phyloP scores from a whole-genome alignment of 1,140 invertebrate species.

The Aphelenchoides besseyi region DNA sequence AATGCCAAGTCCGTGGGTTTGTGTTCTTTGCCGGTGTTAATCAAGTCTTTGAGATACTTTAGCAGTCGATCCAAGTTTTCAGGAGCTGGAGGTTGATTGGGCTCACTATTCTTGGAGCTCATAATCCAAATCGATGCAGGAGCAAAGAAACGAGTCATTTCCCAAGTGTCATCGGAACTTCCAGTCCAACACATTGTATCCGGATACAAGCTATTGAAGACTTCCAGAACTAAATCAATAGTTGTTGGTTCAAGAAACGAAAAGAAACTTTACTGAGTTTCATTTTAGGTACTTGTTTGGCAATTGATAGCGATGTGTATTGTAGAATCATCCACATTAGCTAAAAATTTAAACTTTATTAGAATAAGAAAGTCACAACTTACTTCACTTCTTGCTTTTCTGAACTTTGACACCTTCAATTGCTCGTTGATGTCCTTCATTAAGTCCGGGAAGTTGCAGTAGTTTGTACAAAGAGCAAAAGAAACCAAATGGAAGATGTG shows the following conservation, averaged over 20 bases:
- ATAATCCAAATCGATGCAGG: slow-evolving; percentile 51
- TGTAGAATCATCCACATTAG: slow-evolving; percentile 49
- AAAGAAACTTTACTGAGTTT: not conserved
- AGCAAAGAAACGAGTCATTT: slow-evolving; percentile 47
- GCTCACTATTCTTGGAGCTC: slow-evolving; percentile 3
- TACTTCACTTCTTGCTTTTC: slow-evolving; percentile 14
- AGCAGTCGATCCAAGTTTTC: slow-evolving; percentile 36
- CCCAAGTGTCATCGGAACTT: slow-evolving; percentile 17
- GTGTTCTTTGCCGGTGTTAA: slow-evolving; percentile 13
- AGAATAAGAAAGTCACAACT: slow-evolving; percentile 26
- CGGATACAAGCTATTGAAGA: slow-evolving; percentile 45
- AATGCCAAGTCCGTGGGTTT: slow-evolving; percentile 41
- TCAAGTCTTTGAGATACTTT: slow-evolving; percentile 39
- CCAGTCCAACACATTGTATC: slow-evolving; percentile 38
- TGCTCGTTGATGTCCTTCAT: slow-evolving; percentile 34
- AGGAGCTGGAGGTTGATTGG: slow-evolving; percentile 27
- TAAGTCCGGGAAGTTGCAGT: slow-evolving; percentile 29
- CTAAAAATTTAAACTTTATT: no score
- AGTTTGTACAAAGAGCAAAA: slow-evolving; percentile 33
- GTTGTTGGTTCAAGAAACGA: not conserved
- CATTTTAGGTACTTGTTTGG: slow-evolving; percentile 31
- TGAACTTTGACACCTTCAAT: slow-evolving; percentile 16
- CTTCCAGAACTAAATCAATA: slow-evolving; percentile 30
- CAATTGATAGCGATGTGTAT: slow-evolving; percentile 38
- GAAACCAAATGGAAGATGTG: slow-evolving; percentile 44